A percentile compares a stretch with the other conserved stretches of the same genome.
phyloP scores from a whole-genome alignment of 2,113 vertebrate species.

The Dipodomys stephensi region DNA sequence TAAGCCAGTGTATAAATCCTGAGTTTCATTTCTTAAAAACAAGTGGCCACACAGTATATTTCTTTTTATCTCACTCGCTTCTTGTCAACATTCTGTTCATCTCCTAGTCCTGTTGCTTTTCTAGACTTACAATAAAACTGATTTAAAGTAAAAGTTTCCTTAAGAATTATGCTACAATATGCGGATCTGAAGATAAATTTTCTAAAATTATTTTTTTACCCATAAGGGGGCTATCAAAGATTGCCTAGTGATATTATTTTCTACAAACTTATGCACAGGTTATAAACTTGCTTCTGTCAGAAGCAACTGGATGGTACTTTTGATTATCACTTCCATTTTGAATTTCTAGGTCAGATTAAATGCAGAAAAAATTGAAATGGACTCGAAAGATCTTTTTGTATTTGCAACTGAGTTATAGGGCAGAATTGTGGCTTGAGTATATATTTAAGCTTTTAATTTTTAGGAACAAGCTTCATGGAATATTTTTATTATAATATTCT shows the following conservation, averaged over 20 bases:
- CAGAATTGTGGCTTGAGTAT: not conserved
- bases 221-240: constrained; percentile 75
- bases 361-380: constrained; percentile 43
- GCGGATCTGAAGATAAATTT: constrained; percentile 79
- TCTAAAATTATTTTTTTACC: constrained; percentile 74
- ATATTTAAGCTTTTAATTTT: constrained; percentile 40
- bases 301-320: constrained; percentile 54
- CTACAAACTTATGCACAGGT: constrained; percentile 60
- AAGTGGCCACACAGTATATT: constrained; percentile 71
- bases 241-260: constrained; percentile 75
- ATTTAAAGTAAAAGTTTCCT: constrained; percentile 82
- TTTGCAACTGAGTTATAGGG: constrained; percentile 10
- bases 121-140: constrained; percentile 77
- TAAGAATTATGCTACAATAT: constrained; percentile 78
- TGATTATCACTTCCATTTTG: constrained; percentile 54
- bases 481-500: constrained; percentile 45
- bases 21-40: constrained; percentile 78
- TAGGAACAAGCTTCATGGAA: not conserved
- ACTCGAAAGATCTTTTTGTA: constrained; percentile 34
- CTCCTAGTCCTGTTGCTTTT: constrained; percentile 64
- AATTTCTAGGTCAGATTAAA: constrained; percentile 68
- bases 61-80: constrained; percentile 75
- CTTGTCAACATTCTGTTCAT: constrained; percentile 75
- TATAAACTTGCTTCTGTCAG: constrained; percentile 75
- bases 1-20: constrained; percentile 71